Evolutionary conservation across 2,888 invertebrate species (phyloP).

Genomic region (Cyrtodaria siliqua): DNA sequence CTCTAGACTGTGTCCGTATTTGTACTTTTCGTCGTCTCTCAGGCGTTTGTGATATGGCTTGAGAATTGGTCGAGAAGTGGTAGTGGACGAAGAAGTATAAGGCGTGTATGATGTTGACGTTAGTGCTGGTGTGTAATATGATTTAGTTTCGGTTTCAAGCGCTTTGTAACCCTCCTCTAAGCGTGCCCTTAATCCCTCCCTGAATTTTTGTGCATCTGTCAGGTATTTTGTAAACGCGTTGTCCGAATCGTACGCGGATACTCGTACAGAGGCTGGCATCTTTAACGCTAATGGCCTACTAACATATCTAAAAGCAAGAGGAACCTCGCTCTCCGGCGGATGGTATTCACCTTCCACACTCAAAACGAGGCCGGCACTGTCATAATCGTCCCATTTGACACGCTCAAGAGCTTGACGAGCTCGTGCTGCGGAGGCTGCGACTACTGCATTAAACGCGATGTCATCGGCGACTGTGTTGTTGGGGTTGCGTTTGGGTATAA

Average conservation of each 20-base stretch:
- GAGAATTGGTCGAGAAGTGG: slow-evolving; percentile 31
- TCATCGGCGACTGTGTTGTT: slow-evolving; percentile 58
- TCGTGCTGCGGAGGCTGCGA: slow-evolving; percentile 73
- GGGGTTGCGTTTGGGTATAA: slow-evolving; percentile 55
- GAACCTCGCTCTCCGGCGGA: slow-evolving; percentile 63
- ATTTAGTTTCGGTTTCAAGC: slow-evolving; percentile 36
- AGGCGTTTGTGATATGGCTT: slow-evolving; percentile 60
- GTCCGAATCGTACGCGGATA: slow-evolving; percentile 62
- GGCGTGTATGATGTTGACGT: slow-evolving; percentile 40
- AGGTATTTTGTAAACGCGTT: slow-evolving; percentile 68
- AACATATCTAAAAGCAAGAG: slow-evolving; percentile 76
- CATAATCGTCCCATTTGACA: slow-evolving; percentile 73
- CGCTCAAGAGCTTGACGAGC: slow-evolving; percentile 72
- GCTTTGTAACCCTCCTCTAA: slow-evolving; percentile 69
- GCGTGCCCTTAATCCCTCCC: slow-evolving; percentile 65
- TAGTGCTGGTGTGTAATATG: slow-evolving; percentile 31
- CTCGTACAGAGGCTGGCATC: slow-evolving; percentile 60
- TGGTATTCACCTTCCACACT: slow-evolving; percentile 79
- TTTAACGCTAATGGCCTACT: slow-evolving; percentile 77
- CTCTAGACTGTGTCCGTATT: slow-evolving; percentile 63
- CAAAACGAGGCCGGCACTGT: slow-evolving; percentile 75
- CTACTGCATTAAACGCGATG: slow-evolving; percentile 72
- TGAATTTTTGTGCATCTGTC: slow-evolving; percentile 67
- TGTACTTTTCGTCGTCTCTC: slow-evolving; percentile 52
- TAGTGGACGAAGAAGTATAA: slow-evolving; percentile 26